phyloP scores from a whole-genome alignment of 2,888 invertebrate species.

The Hoplodrina blanda region DNA sequence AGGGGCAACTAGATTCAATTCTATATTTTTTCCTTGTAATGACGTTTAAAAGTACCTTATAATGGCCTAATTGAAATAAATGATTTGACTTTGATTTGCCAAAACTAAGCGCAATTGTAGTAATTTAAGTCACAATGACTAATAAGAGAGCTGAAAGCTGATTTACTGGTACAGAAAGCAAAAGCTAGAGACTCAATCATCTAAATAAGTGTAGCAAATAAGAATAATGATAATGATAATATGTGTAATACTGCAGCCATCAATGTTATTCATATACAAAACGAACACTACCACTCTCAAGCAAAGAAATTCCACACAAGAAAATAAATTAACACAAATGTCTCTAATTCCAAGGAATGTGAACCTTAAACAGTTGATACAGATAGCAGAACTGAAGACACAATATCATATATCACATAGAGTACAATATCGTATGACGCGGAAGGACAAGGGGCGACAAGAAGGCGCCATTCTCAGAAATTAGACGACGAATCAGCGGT shows the following conservation, averaged over 20 bases:
- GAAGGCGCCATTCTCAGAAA: conserved; percentile 53
- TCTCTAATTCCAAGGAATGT: conserved; percentile 57
- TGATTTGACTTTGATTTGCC: no score
- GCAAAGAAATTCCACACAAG: conserved; percentile 48
- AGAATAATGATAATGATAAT: conserved; percentile 27
- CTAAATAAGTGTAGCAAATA: background rate
- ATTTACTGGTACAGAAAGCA: background rate
- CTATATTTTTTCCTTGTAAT: no score
- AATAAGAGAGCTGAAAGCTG: background rate
- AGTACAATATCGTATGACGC: conserved; percentile 47
- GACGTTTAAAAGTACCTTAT: no score
- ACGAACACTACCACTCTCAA: conserved; percentile 9
- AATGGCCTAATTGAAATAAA: no score
- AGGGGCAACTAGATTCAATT: no score
- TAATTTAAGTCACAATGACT: no score
- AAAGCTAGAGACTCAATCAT: background rate
- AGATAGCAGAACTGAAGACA: conserved; percentile 26
- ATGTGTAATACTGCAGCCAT: conserved; percentile 17
- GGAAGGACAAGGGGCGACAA: conserved; percentile 34
- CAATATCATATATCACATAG: conserved; percentile 44
- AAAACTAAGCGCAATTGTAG: no score
- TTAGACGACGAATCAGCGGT: conserved; percentile 51
- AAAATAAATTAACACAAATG: conserved; percentile 50
- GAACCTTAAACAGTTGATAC: conserved; percentile 44
- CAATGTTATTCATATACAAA: conserved; percentile 27